Percentiles rank a stretch among this genome's conserved stretches.
Conservation (phyloP, 2,113 vertebrate species). For the Paradisaea rubra region DNA sequence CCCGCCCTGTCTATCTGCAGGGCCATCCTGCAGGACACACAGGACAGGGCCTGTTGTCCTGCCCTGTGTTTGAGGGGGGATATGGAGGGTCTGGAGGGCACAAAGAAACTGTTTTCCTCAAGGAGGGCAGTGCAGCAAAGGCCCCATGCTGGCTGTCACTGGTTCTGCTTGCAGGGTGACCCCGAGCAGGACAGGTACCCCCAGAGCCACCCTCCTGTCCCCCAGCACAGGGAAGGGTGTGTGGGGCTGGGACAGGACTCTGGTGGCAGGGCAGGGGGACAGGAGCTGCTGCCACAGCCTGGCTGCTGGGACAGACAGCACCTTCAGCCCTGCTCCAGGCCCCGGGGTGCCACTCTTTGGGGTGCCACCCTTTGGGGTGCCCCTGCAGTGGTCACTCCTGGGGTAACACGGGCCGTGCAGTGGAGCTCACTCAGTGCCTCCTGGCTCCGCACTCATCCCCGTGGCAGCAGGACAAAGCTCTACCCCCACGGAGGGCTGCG, state of each 20-base stretch:
- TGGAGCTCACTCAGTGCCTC: background rate
- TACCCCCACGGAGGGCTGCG: fast-evolving
- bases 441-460: fast-evolving
- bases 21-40: background rate
- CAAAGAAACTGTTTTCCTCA: fast-evolving
- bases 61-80: background rate
- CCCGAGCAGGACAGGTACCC: background rate
- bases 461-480: background rate
- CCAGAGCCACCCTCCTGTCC: background rate
- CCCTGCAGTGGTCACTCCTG: fast-evolving
- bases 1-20: background rate
- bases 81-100: background rate
- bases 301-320: background rate
- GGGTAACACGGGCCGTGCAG: fast-evolving
- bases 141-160: background rate
- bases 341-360: background rate
- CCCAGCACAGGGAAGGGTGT: fast-evolving
- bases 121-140: background rate
- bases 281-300: background rate
- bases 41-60: background rate
- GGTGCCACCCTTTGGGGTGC: background rate
- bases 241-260: background rate
- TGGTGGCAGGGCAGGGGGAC: background rate
- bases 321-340: background rate
- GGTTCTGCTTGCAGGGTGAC: background rate